phyloP scores from a whole-genome alignment of 2,797 vertebrate species.

The Lithobates sylvaticus region DNA sequence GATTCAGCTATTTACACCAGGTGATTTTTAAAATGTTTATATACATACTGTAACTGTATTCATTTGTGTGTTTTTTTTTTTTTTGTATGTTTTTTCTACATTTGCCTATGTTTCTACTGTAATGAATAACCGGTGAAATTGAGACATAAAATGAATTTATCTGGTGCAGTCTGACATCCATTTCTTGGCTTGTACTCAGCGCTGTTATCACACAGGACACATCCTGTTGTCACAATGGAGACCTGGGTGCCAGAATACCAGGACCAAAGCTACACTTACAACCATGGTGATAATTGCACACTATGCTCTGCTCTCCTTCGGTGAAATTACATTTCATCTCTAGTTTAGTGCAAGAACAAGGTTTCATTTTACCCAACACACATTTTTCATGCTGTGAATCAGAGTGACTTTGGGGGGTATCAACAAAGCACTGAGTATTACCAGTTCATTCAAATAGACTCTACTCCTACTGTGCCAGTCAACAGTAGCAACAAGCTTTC shows the following conservation, averaged over 20 bases:
- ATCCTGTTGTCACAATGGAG: slow-evolving; percentile 10
- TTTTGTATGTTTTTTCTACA: no score
- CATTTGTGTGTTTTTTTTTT: no score
- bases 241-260: slow-evolving; percentile 6
- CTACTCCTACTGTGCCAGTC: background rate
- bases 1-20: no score
- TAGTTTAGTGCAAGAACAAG: slow-evolving; percentile 18
- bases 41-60: no score
- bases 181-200: no score
- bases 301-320: slow-evolving; percentile 38
- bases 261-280: slow-evolving; percentile 46
- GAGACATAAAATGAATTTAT: no score
- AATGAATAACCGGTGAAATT: no score
- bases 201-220: slow-evolving; percentile 16
- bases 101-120: no score
- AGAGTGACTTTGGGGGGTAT: slow-evolving; percentile 47
- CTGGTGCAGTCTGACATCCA: no score
- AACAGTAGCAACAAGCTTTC: slow-evolving; percentile 37
- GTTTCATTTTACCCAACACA: slow-evolving; percentile 4
- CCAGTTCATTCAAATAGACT: background rate
- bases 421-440: background rate
- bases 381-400: background rate
- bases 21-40: no score
- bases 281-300: slow-evolving; percentile 53
- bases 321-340: slow-evolving; percentile 46